Base-by-base conservation (phyloP, 2,113 vertebrate species). In the Rhegmatorhina hoffmannsi region DNA sequence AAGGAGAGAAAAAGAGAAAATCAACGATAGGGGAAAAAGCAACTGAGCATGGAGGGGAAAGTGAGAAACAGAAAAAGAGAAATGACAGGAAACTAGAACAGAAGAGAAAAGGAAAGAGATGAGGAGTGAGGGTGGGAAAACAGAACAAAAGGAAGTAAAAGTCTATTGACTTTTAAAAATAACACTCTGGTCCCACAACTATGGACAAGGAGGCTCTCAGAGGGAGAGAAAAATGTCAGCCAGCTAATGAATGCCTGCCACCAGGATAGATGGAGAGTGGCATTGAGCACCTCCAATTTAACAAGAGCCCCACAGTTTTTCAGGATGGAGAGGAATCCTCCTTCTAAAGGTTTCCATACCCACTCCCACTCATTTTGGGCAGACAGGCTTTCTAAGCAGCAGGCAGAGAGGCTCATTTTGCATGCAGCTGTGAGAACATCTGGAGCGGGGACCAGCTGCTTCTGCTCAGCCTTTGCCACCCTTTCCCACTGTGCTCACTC, bases 1-100 rank as follows among this genome's bases (percentile, higher is more conserved):
- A 92, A 97, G 67, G 87, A 96, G 87, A 97, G 84, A 91, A 76
- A 97, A 85, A 87, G 81, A 95, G 73, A 96, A 87, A 96, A 87
- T 92, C 17, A 88, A 78, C 0, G 0, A 20, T 20, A 62, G 44
- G 43, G 9, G 58, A 58, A 21, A 91, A 82, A 62, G 63, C 2
- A 1, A 84, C 5, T 68, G 28, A 90, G 77, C 36, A 33, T 29
- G 44, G 34, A 75, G 36, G 7, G n/a, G 38, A 44, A n/a, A 78
- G 38, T 24, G 70, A 73, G 62, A 69, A 89, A 82, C 4, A 79
- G 26, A 77, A 88, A 90, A 91, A 38, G 17, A 46, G 81, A 92
- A 81, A 81, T 52, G 18, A 82, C 17, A 66, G 15, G 55, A 53
- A 95, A 86, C 24, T 14, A 60, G 49, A 80, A 92, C n/a, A 21